Conservation (phyloP, 2,113 vertebrate species). For the Chlorocebus sabaeus region DNA sequence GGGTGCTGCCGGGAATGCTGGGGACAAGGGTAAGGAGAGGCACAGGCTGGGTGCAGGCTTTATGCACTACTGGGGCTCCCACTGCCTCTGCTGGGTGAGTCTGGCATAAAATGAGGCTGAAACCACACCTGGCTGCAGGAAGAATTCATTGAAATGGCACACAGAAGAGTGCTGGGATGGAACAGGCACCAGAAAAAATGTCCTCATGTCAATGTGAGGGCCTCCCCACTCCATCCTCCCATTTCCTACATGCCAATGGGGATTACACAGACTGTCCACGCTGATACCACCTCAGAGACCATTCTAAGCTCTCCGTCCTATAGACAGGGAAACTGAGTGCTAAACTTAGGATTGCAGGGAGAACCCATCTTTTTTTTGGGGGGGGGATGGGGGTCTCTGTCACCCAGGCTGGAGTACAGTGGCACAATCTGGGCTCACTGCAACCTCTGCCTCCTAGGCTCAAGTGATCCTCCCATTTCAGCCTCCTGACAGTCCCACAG, state of each 20-base stretch:
- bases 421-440: too few species aligned
- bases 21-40: neutral
- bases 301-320: neutral
- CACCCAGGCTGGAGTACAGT: too few species aligned
- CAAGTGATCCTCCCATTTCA: too few species aligned
- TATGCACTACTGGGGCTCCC: neutral
- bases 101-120: neutral
- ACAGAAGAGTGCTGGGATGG: neutral
- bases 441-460: too few species aligned
- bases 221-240: neutral
- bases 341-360: neutral
- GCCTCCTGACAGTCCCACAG: too few species aligned
- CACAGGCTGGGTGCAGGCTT: neutral
- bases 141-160: neutral
- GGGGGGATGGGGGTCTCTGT: too few species aligned
- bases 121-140: neutral
- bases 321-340: neutral
- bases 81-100: neutral
- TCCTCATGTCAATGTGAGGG: neutral
- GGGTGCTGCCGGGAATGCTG: neutral
- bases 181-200: neutral
- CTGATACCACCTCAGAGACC: neutral
- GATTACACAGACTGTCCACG: neutral
- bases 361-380: neutral
- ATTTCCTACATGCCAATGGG: neutral